phyloP scores from a whole-genome alignment of 1,140 invertebrate species.

The Idris sp. region DNA sequence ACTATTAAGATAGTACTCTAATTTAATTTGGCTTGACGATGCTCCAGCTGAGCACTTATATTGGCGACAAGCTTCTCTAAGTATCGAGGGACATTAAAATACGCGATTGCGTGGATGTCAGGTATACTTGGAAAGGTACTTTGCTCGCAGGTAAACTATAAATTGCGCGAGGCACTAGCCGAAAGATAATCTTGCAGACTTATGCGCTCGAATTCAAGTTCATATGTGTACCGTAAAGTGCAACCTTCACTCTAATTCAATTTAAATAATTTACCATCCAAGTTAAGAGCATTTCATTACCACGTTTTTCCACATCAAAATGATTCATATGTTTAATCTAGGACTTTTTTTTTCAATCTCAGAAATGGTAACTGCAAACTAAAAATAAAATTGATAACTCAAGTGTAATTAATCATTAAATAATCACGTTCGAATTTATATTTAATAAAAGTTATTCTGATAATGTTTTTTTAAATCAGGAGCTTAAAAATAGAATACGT shows the following conservation, averaged over 20 bases:
- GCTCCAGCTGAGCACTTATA: slow-evolving; percentile 56
- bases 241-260: slow-evolving; percentile 34
- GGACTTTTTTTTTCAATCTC: no score
- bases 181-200: slow-evolving; percentile 59
- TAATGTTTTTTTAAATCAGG: no score
- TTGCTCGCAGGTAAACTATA: slow-evolving; percentile 62
- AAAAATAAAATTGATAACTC: no score
- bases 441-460: no score
- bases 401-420: no score
- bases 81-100: slow-evolving; percentile 61
- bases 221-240: slow-evolving; percentile 31
- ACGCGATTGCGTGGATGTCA: slow-evolving; percentile 61
- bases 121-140: slow-evolving; percentile 65
- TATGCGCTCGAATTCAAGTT: slow-evolving; percentile 39
- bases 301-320: slow-evolving; percentile 8
- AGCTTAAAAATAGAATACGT: no score
- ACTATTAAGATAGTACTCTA: slow-evolving; percentile 62
- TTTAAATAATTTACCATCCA: slow-evolving; percentile 36
- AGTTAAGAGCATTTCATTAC: slow-evolving; percentile 16
- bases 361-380: no score
- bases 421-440: no score
- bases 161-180: slow-evolving; percentile 58
- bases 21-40: slow-evolving; percentile 63
- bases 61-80: slow-evolving; percentile 57
- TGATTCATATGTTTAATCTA: slow-evolving; percentile 4